Percentiles rank a stretch among this genome's conserved stretches.
These are phyloP conservation scores for Diachasma alloeum DNA, from an alignment of 1,140 invertebrate genomes.

Conservation along the genomic window DNA sequence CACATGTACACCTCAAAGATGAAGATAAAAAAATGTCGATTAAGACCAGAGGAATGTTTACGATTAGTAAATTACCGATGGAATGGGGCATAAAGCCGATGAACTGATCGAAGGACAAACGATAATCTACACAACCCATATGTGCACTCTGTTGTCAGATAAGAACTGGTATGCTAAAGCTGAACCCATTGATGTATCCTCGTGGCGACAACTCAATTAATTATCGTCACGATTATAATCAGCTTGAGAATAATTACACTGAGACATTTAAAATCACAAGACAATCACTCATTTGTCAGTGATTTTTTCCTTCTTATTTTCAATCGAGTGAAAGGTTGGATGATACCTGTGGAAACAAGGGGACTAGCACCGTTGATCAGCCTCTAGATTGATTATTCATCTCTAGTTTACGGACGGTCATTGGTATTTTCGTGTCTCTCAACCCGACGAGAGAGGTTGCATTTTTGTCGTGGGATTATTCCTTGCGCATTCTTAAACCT, in stretches of 20 bases:
- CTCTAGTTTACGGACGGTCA: constrained; percentile 5
- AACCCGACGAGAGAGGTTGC: not conserved
- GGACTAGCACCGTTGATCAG: not conserved
- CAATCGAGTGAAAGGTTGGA: not conserved
- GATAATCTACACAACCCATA: constrained; percentile 45
- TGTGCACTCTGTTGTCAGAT: not conserved
- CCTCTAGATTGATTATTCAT: constrained; percentile 2
- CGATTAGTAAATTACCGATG: not conserved
- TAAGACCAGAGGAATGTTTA: constrained; percentile 30
- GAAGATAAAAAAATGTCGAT: not conserved
- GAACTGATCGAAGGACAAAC: constrained; percentile 54
- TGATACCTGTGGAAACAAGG: not conserved
- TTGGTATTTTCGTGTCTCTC: constrained; percentile 3
- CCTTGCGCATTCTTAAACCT: constrained; percentile 7
- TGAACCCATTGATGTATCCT: not conserved
- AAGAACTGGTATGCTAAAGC: not conserved
- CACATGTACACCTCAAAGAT: not conserved
- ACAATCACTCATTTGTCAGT: not conserved
- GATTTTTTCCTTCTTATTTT: not conserved
- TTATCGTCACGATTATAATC: not conserved
- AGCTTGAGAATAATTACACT: not conserved
- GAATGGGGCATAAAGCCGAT: constrained; percentile 38
- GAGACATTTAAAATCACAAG: not conserved
- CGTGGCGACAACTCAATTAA: not conserved
- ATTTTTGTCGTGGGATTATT: not conserved